Evolutionary conservation across 2,113 vertebrate species (phyloP).

Genomic region (Ochotona princeps): DNA sequence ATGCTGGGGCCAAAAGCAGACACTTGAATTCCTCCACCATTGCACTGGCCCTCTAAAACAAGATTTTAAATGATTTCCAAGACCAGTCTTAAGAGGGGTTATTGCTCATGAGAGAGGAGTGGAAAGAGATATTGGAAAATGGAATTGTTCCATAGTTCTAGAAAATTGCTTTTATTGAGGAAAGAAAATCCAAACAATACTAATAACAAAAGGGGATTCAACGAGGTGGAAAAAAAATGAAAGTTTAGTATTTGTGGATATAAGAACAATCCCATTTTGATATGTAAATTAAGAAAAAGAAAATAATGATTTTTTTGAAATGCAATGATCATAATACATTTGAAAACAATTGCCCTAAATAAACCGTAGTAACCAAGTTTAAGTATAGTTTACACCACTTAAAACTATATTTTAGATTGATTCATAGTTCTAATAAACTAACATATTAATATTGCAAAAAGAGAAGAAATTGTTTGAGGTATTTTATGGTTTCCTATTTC

Average conservation of each 20-base stretch:
- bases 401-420: slow-evolving; percentile 15
- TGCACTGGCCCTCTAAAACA: too few species aligned
- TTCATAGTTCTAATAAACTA: slow-evolving; percentile 30
- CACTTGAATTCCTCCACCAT: too few species aligned
- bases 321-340: slow-evolving; percentile 44
- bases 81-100: background rate
- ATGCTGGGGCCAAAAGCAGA: too few species aligned
- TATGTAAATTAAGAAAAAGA: background rate
- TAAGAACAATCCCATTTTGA: slow-evolving; percentile 1
- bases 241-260: background rate
- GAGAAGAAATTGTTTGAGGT: background rate
- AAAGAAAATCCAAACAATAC: background rate
- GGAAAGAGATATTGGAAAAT: background rate
- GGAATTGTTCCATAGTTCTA: slow-evolving; percentile 20
- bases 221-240: background rate
- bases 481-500: slow-evolving; percentile 69
- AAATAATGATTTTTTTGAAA: slow-evolving; percentile 36
- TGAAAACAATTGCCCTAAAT: background rate
- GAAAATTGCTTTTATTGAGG: slow-evolving; percentile 11
- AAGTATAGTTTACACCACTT: background rate
- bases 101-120: background rate
- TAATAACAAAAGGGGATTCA: background rate
- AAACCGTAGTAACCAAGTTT: background rate
- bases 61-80: background rate
- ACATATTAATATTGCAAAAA: slow-evolving; percentile 46